Conservation (phyloP, 2,888 invertebrate species). For the Julus scandinavius region DNA sequence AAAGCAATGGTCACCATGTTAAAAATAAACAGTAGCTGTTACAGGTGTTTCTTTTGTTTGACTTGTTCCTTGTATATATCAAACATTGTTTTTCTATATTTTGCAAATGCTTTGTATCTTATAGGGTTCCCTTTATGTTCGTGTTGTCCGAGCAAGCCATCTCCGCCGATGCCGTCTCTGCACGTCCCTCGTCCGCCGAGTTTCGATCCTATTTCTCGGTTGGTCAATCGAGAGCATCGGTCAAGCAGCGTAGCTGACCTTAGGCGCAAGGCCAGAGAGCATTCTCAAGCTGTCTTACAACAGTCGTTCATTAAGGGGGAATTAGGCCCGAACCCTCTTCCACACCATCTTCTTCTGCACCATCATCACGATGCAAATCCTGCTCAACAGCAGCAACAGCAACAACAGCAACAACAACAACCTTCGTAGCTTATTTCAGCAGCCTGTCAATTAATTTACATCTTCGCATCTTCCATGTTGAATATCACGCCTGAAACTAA, state of each 20-base stretch:
- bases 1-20: background rate
- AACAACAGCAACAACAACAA: background rate
- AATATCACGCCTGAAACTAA: constrained; percentile 13
- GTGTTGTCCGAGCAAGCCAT: constrained; percentile 73
- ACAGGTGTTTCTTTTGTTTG: too few relatives aligned
- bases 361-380: constrained; percentile 42
- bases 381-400: background rate
- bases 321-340: constrained; percentile 27
- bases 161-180: constrained; percentile 60
- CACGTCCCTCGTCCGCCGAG: constrained; percentile 55
- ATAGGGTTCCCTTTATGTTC: constrained; percentile 82
- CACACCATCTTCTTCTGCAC: constrained; percentile 48
- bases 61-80: background rate
- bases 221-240: constrained; percentile 72
- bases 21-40: background rate
- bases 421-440: constrained; percentile 34
- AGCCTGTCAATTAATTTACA: background rate
- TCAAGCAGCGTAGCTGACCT: constrained; percentile 91
- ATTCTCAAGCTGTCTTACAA: constrained; percentile 70
- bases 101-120: constrained; percentile 58
- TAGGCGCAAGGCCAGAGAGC: constrained; percentile 92
- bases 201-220: constrained; percentile 52
- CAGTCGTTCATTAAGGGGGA: constrained; percentile 40
- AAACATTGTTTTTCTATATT: background rate
- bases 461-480: constrained; percentile 31